phyloP scores from a whole-genome alignment of 2,888 invertebrate genomes.

The Leucophenga maculata region DNA sequence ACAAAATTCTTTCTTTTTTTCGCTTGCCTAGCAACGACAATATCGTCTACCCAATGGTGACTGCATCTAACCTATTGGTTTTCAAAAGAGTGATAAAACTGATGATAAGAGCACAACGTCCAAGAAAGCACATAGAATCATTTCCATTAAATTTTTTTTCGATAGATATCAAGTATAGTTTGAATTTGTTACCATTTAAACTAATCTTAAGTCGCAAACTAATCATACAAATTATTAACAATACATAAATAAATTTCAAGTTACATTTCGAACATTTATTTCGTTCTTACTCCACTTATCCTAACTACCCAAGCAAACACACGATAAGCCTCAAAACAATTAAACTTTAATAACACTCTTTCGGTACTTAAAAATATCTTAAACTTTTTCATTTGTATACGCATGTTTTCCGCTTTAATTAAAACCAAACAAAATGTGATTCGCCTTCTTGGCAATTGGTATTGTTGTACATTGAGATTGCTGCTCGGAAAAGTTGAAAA shows the following conservation, averaged over 20 bases:
- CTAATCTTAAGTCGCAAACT: too few relatives aligned
- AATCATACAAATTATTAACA: too few relatives aligned
- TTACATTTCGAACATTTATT: neutral
- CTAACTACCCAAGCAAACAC: neutral
- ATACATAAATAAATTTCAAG: slow-evolving; percentile 13
- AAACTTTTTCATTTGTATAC: slow-evolving; percentile 12
- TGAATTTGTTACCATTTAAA: too few relatives aligned
- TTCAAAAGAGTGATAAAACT: too few relatives aligned
- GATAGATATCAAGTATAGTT: too few relatives aligned
- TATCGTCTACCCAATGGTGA: too few relatives aligned
- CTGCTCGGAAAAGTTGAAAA: slow-evolving; percentile 57
- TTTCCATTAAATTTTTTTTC: too few relatives aligned
- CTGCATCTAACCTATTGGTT: too few relatives aligned
- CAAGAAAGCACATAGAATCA: too few relatives aligned
- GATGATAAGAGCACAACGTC: too few relatives aligned
- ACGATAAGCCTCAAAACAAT: slow-evolving; percentile 9
- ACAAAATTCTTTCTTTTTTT: too few relatives aligned
- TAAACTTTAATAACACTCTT: slow-evolving; percentile 7
- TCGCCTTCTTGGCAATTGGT: neutral
- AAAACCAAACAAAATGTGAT: slow-evolving; percentile 56
- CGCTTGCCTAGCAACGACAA: too few relatives aligned
- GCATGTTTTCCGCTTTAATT: slow-evolving; percentile 55
- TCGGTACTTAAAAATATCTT: neutral
- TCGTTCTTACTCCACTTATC: neutral
- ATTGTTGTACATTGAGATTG: neutral